Evolutionary conservation across 2,888 invertebrate genomes (phyloP).

Genomic region (Andricus quercusramuli): DNA sequence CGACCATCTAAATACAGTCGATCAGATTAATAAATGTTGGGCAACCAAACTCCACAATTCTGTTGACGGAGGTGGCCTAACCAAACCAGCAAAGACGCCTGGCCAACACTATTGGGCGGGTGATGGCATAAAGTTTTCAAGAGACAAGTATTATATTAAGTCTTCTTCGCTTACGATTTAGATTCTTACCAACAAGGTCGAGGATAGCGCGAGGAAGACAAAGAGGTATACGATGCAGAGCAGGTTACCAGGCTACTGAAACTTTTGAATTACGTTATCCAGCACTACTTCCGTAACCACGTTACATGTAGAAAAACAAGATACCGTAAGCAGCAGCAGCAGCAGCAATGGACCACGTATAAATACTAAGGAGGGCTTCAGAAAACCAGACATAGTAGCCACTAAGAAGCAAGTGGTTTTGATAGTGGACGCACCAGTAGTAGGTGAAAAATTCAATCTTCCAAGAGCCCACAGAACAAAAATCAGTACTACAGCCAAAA

Average conservation of each 20-base stretch:
- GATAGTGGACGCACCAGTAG: not conserved
- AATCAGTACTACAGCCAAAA: not conserved
- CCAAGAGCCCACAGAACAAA: not conserved
- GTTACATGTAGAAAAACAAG: too few relatives aligned
- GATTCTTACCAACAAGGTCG: slow-evolving; percentile 64
- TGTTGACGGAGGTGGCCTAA: too few relatives aligned
- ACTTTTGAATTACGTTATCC: too few relatives aligned
- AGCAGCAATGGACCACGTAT: too few relatives aligned
- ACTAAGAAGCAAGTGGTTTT: not conserved
- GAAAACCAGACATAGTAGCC: slow-evolving; percentile 53
- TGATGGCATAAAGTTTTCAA: slow-evolving; percentile 18
- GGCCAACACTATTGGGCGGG: too few relatives aligned
- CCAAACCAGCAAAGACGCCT: too few relatives aligned
- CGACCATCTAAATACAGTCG: too few relatives aligned
- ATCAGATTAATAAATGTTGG: too few relatives aligned
- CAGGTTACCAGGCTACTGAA: slow-evolving; percentile 59
- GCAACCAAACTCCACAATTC: too few relatives aligned
- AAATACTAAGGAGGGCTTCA: slow-evolving; percentile 44
- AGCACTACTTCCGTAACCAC: too few relatives aligned
- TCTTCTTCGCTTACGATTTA: slow-evolving; percentile 61
- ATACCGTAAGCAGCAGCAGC: too few relatives aligned
- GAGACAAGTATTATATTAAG: slow-evolving; percentile 47
- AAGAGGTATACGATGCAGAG: slow-evolving; percentile 59
- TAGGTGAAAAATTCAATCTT: not conserved
- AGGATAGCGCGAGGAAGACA: slow-evolving; percentile 60